Conservation (phyloP, 1,140 invertebrate genomes). For the Drosophila melanogaster region Release_6_plus_ISO1_MT NC_004354.4:19397501-19398000, state of each 20-base stretch:
- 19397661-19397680: not conserved
- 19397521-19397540: not conserved
- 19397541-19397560: not conserved
- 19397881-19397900: slow-evolving; percentile 9
- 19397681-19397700: not conserved
- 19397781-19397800: slow-evolving; percentile 16
- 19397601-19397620: slow-evolving; percentile 4
- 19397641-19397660: not conserved
- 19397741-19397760: slow-evolving; percentile 75
- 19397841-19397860: no score
- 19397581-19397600: not conserved
- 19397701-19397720: slow-evolving; percentile 44
- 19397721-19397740: slow-evolving; percentile 69
- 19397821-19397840: not conserved
- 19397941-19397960: slow-evolving; percentile 1
- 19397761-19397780: slow-evolving; percentile 53
- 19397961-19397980: not conserved
- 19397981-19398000: slow-evolving; percentile 1
- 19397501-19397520: not conserved
- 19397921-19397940: slow-evolving; percentile 7
- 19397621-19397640: not conserved
- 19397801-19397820: not conserved
- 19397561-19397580: not conserved
- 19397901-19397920: not conserved
- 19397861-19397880: no score